These are phyloP conservation scores for Magallana nippona DNA, from an alignment of 2,888 invertebrate genomes.

Conservation along the genomic window DNA sequence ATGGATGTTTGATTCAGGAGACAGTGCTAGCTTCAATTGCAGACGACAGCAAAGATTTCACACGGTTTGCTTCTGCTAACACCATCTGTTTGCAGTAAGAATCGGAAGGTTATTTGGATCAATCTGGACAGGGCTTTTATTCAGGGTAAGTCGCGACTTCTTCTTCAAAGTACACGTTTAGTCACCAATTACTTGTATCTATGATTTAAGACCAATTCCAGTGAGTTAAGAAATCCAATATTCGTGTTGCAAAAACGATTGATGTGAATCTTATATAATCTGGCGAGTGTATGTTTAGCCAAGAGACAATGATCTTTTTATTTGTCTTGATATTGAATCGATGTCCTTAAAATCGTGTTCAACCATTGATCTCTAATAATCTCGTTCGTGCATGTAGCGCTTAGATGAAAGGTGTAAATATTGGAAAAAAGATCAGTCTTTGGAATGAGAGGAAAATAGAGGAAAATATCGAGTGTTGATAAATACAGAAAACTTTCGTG, in stretches of 20 bases:
- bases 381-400: neutral
- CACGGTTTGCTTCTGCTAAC: neutral
- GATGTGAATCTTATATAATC: neutral
- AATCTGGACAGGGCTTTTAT: too few relatives aligned
- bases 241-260: too few relatives aligned
- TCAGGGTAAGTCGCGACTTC: too few relatives aligned
- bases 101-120: too few relatives aligned
- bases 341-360: conserved; percentile 4
- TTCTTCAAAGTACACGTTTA: too few relatives aligned
- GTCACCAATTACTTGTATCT: too few relatives aligned
- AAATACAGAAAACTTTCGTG: neutral
- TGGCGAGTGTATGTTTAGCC: neutral
- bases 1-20: neutral
- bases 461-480: neutral
- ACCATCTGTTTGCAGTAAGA: neutral
- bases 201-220: too few relatives aligned
- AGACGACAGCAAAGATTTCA: conserved; percentile 22
- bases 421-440: too few relatives aligned
- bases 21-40: neutral
- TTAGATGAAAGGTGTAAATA: too few relatives aligned
- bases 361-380: neutral
- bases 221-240: too few relatives aligned
- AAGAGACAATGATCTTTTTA: too few relatives aligned
- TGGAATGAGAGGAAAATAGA: neutral
- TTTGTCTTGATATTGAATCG: neutral